Evolutionary conservation across 2,888 invertebrate species (phyloP).

Genomic region (Hydraecia micacea): DNA sequence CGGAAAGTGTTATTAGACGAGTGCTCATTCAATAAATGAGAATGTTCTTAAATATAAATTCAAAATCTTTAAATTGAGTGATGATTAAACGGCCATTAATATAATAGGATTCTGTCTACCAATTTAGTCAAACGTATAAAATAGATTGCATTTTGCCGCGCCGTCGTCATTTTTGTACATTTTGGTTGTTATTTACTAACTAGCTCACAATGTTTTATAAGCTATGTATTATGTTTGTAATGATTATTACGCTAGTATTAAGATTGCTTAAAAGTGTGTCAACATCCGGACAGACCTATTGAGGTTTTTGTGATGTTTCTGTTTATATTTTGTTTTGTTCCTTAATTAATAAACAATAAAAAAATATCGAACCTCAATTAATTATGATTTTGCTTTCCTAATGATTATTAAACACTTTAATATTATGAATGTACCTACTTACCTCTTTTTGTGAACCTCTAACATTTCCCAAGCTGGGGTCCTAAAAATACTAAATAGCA

Average conservation of each 20-base stretch:
- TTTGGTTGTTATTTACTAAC: no score
- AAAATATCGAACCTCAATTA: no score
- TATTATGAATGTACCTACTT: not conserved
- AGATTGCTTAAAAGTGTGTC: no score
- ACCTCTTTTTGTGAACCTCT: not conserved
- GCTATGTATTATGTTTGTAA: no score
- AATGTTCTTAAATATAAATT: conserved; percentile 8
- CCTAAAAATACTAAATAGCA: not conserved
- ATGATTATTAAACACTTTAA: not conserved
- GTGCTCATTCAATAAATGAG: not conserved
- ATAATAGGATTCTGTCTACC: not conserved
- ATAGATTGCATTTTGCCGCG: not conserved
- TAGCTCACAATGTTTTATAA: no score
- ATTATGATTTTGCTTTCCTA: not conserved
- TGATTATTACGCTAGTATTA: no score
- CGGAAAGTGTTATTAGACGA: conserved; percentile 6
- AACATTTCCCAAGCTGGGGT: not conserved
- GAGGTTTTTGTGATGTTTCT: not conserved
- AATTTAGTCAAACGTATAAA: not conserved
- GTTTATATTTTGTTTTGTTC: not conserved
- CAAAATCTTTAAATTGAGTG: not conserved
- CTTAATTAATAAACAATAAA: no score
- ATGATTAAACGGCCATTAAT: not conserved
- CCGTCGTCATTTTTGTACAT: not conserved
- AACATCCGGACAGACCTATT: not conserved